Conservation (phyloP, 1,140 invertebrate species). For the Cardiocondyla obscurior region DNA sequence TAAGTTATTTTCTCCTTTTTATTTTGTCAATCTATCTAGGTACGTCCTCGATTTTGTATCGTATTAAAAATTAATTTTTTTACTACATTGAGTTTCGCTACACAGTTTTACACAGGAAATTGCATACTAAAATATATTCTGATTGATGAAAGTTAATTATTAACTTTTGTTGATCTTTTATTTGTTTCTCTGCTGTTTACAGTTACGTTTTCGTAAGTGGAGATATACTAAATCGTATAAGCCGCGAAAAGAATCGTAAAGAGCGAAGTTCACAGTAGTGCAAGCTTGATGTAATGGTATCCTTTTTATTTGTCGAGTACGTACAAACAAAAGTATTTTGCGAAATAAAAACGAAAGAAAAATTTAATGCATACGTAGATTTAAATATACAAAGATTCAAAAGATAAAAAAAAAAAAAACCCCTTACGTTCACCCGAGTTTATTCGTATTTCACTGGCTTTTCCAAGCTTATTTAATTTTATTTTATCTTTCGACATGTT, state of each 20-base stretch:
- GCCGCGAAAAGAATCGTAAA: neutral
- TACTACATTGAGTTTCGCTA: neutral
- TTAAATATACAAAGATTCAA: neutral
- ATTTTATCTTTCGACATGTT: neutral
- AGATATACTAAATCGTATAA: constrained; percentile 3
- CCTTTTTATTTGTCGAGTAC: neutral
- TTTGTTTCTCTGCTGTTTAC: too few relatives aligned
- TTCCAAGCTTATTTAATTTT: neutral
- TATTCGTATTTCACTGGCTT: neutral
- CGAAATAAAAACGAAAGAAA: neutral
- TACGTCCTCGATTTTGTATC: neutral
- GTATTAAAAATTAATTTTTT: neutral
- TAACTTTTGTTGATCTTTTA: neutral
- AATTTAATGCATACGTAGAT: too few relatives aligned
- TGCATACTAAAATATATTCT: neutral
- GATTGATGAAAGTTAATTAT: neutral
- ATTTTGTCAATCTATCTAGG: neutral
- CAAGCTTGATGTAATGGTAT: neutral
- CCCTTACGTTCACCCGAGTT: neutral
- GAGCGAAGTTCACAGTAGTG: neutral
- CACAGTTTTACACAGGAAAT: neutral
- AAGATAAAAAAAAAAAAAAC: neutral
- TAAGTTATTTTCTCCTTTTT: too few relatives aligned
- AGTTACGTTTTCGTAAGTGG: neutral
- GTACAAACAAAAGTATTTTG: neutral